Conservation (phyloP, 2,888 invertebrate genomes). For the Leptinotarsa haldemani region DNA sequence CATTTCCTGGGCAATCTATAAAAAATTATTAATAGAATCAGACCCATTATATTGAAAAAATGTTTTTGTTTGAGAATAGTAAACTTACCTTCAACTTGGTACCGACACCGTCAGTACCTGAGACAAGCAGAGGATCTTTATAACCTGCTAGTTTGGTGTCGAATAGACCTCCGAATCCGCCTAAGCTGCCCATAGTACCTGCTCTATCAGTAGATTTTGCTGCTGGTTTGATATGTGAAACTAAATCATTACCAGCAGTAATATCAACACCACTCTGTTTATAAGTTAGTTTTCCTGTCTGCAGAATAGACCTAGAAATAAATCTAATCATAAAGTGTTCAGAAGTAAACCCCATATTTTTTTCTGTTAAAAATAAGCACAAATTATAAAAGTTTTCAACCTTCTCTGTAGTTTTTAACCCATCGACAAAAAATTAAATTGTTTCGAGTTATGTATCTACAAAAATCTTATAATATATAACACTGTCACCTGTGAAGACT, state of each 20-base stretch:
- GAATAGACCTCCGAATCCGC: constrained; percentile 95
- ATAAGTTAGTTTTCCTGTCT: constrained; percentile 81
- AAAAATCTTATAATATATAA: too few relatives aligned
- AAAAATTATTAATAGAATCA: constrained; percentile 59
- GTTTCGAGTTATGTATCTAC: too few relatives aligned
- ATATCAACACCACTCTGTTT: constrained; percentile 94
- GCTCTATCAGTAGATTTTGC: constrained; percentile 82
- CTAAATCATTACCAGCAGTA: constrained; percentile 88
- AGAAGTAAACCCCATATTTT: neutral
- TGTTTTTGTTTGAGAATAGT: too few relatives aligned
- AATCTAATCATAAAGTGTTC: neutral
- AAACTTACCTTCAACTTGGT: constrained; percentile 88
- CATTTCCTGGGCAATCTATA: constrained; percentile 84
- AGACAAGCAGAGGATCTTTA: constrained; percentile 88
- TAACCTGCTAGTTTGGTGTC: constrained; percentile 80
- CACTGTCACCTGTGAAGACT: too few relatives aligned
- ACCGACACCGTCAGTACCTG: constrained; percentile 96
- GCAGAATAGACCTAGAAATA: constrained; percentile 67
- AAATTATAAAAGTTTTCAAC: too few relatives aligned
- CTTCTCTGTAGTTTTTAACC: too few relatives aligned
- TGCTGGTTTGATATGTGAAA: constrained; percentile 84
- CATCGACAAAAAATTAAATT: too few relatives aligned
- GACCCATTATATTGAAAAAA: neutral
- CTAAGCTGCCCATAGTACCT: constrained; percentile 86
- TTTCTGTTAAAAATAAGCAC: neutral